Evolutionary conservation across 2,888 invertebrate species (phyloP), one percentile per base, ranked within the genome.

Genomic region (Melinaea menophilus): DNA sequence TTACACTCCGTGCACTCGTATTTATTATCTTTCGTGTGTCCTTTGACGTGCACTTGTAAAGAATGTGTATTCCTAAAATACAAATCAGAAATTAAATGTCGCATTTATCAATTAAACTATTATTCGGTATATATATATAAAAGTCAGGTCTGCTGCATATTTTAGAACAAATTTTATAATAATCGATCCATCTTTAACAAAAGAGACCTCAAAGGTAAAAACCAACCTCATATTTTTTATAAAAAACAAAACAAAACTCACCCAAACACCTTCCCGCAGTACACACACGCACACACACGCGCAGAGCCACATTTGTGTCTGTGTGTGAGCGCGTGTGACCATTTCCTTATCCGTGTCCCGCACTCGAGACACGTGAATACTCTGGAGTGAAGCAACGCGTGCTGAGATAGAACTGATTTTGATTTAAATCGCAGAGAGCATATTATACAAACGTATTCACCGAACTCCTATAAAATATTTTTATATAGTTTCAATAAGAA

Each of bases 1-100:
- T 66, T 55, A 54, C 73, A 73, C 11, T 66, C 65, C n/a, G 66
- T 60, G 55, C 73, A 73, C 2, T 63, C 60, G 45, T 67, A 71
- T 37, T 69, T 72, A 13, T 59, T 68, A 31, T 64, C 59, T 12
- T 61, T 68, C n/a, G 63, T 59, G 45, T 71, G 69, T 0, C 66
- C 59, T 45, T 59, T 63, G 11, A 67, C 62, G 34, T 71, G 69
- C 5, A 65, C 59, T 7, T 64, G 55, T 4, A 67, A 55, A 0
- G 66, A 63, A 51, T 63, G 22, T 12, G 59, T 56, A 41, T 70
- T 61, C 5, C 71, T 71, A 61, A 11, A 61, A 64, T 3, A 46
- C 13, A 31, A 22, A 22, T 22, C 22, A 22, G 1, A 22, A 22
- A 22, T 22, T 22, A 22, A 22, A 22, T 22, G 22, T 22, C 22